These are phyloP conservation scores for Squalus acanthias DNA, from an alignment of 2,797 vertebrate genomes.

Conservation along the genomic window DNA sequence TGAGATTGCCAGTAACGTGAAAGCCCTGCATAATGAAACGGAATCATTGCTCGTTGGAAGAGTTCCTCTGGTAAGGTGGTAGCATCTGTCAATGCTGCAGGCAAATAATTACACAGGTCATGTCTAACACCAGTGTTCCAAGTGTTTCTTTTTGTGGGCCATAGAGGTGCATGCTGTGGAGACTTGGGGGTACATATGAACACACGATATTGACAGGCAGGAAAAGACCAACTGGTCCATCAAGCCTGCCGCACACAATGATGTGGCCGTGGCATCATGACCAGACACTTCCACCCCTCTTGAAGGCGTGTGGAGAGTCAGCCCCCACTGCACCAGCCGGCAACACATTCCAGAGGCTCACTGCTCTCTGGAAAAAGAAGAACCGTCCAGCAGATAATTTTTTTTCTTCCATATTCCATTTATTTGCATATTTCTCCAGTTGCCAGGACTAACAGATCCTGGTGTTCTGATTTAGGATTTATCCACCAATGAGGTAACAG, in stretches of 20 bases:
- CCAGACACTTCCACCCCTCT: no score
- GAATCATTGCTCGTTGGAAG: slow-evolving; percentile 85
- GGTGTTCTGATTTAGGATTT: not conserved
- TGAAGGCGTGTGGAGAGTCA: no score
- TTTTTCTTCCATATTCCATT: not conserved
- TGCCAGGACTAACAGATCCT: not conserved
- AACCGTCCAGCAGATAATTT: not conserved
- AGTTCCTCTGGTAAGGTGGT: slow-evolving; percentile 79
- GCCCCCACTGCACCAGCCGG: no score
- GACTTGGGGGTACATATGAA: no score
- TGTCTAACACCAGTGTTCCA: not conserved
- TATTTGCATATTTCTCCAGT: not conserved
- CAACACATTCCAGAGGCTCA: no score
- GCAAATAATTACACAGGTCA: not conserved
- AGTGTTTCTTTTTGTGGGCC: not conserved
- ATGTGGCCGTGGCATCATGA: not conserved
- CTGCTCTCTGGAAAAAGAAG: no score
- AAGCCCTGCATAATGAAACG: slow-evolving; percentile 91
- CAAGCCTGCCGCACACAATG: not conserved
- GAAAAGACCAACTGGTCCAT: not conserved
- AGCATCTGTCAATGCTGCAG: not conserved
- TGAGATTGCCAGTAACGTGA: slow-evolving; percentile 88
- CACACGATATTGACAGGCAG: no score
- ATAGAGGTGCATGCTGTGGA: not conserved
- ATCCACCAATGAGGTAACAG: not conserved